A percentile compares a stretch with the other conserved stretches of the same genome.
phyloP scores from a whole-genome alignment of 2,888 invertebrate genomes.

The Sphaeridia pumilis region DNA sequence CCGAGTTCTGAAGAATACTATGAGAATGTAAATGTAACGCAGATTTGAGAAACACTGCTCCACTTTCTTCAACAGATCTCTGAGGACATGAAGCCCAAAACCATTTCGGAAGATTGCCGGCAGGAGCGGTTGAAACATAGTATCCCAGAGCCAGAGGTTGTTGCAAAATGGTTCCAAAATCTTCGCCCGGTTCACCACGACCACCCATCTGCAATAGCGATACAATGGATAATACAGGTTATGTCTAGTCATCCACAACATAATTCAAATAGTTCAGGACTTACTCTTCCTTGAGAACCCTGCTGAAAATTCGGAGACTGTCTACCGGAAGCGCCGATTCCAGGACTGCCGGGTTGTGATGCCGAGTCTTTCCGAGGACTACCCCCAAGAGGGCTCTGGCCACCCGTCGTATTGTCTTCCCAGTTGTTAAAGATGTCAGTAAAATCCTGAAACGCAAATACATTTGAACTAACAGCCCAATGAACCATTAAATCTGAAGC shows the following conservation, averaged over 20 bases:
- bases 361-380: conserved; percentile 39
- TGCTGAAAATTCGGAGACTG: conserved; percentile 45
- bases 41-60: conserved; percentile 88
- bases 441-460: conserved; percentile 23
- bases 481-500: not conserved
- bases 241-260: not conserved
- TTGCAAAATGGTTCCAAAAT: conserved; percentile 80
- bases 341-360: conserved; percentile 45
- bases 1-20: conserved; percentile 72
- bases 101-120: conserved; percentile 87
- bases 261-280: too few species aligned
- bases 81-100: conserved; percentile 96
- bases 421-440: conserved; percentile 34
- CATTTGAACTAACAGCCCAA: not conserved
- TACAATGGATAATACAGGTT: not conserved
- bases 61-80: conserved; percentile 59
- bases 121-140: conserved; percentile 91
- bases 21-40: conserved; percentile 91
- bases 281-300: conserved; percentile 45
- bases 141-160: conserved; percentile 97
- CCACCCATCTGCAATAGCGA: conserved; percentile 24
- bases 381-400: conserved; percentile 49
- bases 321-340: conserved; percentile 42
- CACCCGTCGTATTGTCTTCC: conserved; percentile 39
- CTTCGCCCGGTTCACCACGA: conserved; percentile 37